Conservation (phyloP, 2,888 invertebrate species). For the Fragum whitleyi region DNA sequence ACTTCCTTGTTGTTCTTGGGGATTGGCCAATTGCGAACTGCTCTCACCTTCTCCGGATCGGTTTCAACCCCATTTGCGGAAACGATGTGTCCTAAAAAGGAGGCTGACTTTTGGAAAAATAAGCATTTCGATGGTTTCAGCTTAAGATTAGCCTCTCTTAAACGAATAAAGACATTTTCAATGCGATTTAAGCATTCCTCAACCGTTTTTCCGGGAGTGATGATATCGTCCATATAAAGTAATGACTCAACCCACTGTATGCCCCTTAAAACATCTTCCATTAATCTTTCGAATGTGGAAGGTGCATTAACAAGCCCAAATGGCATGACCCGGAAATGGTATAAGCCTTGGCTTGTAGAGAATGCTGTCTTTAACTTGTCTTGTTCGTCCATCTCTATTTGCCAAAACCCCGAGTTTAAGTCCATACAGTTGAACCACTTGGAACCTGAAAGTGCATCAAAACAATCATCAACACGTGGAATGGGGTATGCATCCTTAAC, state of each 20-base stretch:
- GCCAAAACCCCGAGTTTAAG: constrained; percentile 59
- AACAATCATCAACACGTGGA: constrained; percentile 58
- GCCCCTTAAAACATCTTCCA: constrained; percentile 56
- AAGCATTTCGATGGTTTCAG: constrained; percentile 48
- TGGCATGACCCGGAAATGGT: constrained; percentile 60
- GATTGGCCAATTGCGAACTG: constrained; percentile 36
- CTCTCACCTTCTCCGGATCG: constrained; percentile 36
- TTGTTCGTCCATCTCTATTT: constrained; percentile 45
- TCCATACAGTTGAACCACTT: constrained; percentile 64
- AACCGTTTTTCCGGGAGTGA: constrained; percentile 29
- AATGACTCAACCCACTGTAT: constrained; percentile 47
- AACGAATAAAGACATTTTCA: constrained; percentile 36
- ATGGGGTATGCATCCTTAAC: constrained; percentile 49
- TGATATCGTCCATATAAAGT: constrained; percentile 54
- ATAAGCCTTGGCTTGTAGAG: constrained; percentile 55
- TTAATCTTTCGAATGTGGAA: constrained; percentile 66
- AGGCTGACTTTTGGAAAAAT: constrained; percentile 35
- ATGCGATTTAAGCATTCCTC: constrained; percentile 27
- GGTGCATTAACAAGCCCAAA: constrained; percentile 62
- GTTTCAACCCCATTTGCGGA: constrained; percentile 38
- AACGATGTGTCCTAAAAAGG: constrained; percentile 46
- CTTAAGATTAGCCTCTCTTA: constrained; percentile 37
- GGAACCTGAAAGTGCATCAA: constrained; percentile 55
- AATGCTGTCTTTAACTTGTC: constrained; percentile 65
- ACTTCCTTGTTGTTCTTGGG: constrained; percentile 39